Percentiles rank a stretch among this genome's conserved stretches.
These are phyloP conservation scores for Holcopasites calliopsidis DNA, from an alignment of 1,140 invertebrate genomes.

Conservation along the genomic window DNA sequence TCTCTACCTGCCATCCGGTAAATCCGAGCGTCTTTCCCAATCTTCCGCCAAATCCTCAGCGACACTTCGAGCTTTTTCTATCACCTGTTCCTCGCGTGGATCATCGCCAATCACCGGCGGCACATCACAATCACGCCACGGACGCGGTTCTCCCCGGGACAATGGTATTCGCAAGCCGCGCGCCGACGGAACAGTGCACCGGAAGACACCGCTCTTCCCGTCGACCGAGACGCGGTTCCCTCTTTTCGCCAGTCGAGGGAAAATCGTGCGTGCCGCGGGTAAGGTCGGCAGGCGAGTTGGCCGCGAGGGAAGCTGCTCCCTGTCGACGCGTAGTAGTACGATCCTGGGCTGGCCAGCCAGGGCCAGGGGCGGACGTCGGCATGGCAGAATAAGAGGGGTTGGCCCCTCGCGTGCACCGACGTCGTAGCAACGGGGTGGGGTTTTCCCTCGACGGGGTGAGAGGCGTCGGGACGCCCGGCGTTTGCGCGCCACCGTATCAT, in stretches of 20 bases:
- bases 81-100: not conserved
- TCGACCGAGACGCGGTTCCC: not conserved
- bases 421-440: constrained; percentile 55
- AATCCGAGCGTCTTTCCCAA: too few species aligned
- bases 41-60: too few species aligned
- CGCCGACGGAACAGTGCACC: constrained; percentile 12
- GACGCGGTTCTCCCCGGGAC: not conserved
- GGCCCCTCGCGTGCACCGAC: constrained; percentile 42
- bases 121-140: not conserved
- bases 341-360: constrained; percentile 59
- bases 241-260: constrained; percentile 34
- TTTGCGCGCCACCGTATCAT: constrained; percentile 53
- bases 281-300: constrained; percentile 33
- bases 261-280: constrained; percentile 43
- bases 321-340: constrained; percentile 60
- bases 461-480: constrained; percentile 59
- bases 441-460: constrained; percentile 48
- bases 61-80: too few species aligned
- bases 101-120: not conserved
- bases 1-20: too few species aligned
- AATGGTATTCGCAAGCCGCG: too few species aligned
- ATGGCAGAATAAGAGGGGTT: constrained; percentile 55
- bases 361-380: constrained; percentile 63
- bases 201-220: constrained; percentile 9
- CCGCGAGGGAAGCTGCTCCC: constrained; percentile 60